phyloP scores from a whole-genome alignment of 2,797 vertebrate genomes.

The Mormyrus proboscirostris region DNA sequence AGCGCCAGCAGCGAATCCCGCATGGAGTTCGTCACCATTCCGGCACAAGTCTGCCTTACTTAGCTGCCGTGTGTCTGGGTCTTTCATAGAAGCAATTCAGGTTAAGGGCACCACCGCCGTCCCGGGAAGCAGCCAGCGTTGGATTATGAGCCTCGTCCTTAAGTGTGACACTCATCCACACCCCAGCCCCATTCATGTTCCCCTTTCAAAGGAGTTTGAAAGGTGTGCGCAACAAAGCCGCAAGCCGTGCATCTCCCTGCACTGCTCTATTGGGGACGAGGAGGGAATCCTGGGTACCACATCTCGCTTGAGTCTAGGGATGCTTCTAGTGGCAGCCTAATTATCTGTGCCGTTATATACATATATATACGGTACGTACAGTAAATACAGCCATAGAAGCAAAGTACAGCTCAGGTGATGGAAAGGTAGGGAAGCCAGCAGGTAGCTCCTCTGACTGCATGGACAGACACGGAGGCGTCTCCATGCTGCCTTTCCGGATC shows the following conservation, averaged over 20 bases:
- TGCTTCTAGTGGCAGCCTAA: neutral
- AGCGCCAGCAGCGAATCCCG: neutral
- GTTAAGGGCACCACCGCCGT: neutral
- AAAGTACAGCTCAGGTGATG: neutral
- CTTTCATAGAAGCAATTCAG: neutral
- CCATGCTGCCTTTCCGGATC: neutral
- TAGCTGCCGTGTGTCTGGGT: neutral
- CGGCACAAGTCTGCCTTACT: neutral
- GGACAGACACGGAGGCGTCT: neutral
- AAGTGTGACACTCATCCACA: neutral
- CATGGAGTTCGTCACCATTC: neutral
- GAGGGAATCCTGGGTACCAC: neutral
- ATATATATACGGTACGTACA: neutral
- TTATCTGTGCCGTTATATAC: neutral
- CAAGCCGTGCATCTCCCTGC: neutral
- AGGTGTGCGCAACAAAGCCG: neutral
- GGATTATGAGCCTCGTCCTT: neutral
- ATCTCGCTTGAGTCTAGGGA: neutral
- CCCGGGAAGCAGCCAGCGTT: neutral
- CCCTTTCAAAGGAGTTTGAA: neutral
- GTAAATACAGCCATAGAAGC: neutral
- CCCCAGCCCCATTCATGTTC: neutral
- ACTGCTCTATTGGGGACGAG: neutral
- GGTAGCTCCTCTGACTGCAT: neutral
- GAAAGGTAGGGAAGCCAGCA: neutral